Evolutionary conservation across 2,113 vertebrate species (phyloP).

Genomic region (Sporophila hypoxantha): DNA sequence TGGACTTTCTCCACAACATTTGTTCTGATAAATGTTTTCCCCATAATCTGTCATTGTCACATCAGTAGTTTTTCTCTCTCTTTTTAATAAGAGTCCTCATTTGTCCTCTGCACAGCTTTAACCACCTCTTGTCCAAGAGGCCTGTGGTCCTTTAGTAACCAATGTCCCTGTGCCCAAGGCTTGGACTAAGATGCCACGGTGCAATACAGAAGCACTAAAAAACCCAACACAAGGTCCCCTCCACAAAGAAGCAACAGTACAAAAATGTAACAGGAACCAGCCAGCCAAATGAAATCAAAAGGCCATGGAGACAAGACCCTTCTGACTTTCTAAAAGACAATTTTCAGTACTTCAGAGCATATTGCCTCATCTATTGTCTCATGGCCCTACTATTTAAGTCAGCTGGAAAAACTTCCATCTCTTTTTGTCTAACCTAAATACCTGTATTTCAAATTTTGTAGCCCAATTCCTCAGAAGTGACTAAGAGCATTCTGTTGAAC

Average conservation of each 20-base stretch:
- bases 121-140: not conserved
- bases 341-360: not conserved
- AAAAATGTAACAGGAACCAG: not conserved
- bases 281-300: not conserved
- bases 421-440: not conserved
- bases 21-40: not conserved
- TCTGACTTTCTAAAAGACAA: not conserved
- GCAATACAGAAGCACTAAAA: not conserved
- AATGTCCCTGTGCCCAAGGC: not conserved
- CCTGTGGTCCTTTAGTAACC: not conserved
- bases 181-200: not conserved
- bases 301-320: not conserved
- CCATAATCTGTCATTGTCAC: not conserved
- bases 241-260: not conserved
- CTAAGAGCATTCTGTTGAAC: not conserved
- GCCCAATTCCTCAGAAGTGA: not conserved
- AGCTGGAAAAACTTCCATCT: not conserved
- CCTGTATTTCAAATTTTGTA: not conserved
- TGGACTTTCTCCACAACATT: not conserved
- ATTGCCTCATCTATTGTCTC: not conserved
- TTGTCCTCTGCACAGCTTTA: not conserved
- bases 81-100: not conserved
- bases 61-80: not conserved
- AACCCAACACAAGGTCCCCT: not conserved
- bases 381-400: not conserved